Evolutionary conservation across 1,140 invertebrate species (phyloP), one percentile per base, ranked within the genome.

Genomic region (Cheumatopsyche charites): DNA sequence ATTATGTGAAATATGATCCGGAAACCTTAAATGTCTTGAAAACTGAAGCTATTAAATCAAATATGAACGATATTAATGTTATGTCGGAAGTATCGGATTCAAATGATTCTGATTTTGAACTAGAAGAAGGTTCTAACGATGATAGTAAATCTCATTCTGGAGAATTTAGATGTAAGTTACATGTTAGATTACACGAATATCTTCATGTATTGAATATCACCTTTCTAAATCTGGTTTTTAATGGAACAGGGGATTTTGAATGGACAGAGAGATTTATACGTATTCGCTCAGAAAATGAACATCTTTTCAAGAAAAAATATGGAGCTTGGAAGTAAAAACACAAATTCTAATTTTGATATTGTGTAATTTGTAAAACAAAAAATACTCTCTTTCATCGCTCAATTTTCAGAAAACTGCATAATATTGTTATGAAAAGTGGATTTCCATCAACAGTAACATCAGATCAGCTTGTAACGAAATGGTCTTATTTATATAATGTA

Each of bases 231-330:
- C 1, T 67, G 5, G 26, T 49, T 68, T 70, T 55, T 66, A 42
- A 45, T 61, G 12, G 71, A 67, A 13, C 21, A 75, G 74, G 74
- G 74, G 62, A 67, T 26, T 42, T 61, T 13, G 67, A 75, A 42
- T 75, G 74, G 74, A 75, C 74, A 0, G 71, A 75, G 49, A 75
- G 63, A 15, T 75, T 75, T 55, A 70, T 75, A 17, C 71, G 67
- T 43, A 62, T 75, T 62, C 47, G 74, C 43, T 63, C 72, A 9
- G 70, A 75, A 67, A 75, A 75, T 73, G 71, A 75, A 61, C 15
- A 36, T 55, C 55, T 72, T 23, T 75, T 75, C 43, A 75, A 75
- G 21, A 67, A 67, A 23, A 75, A 75, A 26, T 70, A 73, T 17
- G 61, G 72, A 43, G 41, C 74, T 7, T 75, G 74, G 74, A 75